Evolutionary conservation across 2,797 vertebrate species (phyloP), one percentile per base, ranked within the genome.

Genomic region (Enteromius mattozi): DNA sequence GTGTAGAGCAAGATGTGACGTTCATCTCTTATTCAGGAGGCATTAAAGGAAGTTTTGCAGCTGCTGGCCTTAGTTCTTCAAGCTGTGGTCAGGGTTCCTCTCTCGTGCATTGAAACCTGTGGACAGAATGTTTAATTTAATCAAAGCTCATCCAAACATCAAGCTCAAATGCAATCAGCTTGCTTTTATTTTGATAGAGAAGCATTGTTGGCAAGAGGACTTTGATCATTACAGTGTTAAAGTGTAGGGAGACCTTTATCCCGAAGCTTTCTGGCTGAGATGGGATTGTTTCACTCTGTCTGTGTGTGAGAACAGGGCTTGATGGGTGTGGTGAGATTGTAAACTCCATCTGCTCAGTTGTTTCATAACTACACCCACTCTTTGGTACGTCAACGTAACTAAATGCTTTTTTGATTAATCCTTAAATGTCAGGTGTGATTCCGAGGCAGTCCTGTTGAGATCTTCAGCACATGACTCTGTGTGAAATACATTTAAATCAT

Each of bases 271-370:
- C n/a, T 42, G 35, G 47, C 35, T 40, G 47, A 56, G 30, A 65
- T 75, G 42, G 70, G 21, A 14, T 75, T 47, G 40, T 82, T 65
- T 83, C 30, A 56, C 19, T 78, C 63, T 56, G 59, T 47, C 14
- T 4, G 24, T 70, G 76, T 80, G 47, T 79, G 81, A 72, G 17
- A 87, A 84, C 61, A 65, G 75, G 85, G 74, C 27, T 83, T 33
- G 30, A 14, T 70, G 82, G 78, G 78, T 84, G 82, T 87, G 86
- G 70, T 81, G 49, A 45, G 27, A 49, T 69, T 35, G 54, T 49
- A 82, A 66, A 83, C 45, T 74, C 35, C 63, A 78, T 72, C 35
- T 82, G 68, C 37, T 59, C 10, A 27, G 37, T 47, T 45, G 68
- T 86, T 75, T 75, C 68, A 70, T 83, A 86, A 83, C 77, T 27